A percentile compares a stretch with the other conserved stretches of the same genome.
Conservation (phyloP, 2,797 vertebrate genomes). For the Phrynocephalus vlangalii region DNA sequence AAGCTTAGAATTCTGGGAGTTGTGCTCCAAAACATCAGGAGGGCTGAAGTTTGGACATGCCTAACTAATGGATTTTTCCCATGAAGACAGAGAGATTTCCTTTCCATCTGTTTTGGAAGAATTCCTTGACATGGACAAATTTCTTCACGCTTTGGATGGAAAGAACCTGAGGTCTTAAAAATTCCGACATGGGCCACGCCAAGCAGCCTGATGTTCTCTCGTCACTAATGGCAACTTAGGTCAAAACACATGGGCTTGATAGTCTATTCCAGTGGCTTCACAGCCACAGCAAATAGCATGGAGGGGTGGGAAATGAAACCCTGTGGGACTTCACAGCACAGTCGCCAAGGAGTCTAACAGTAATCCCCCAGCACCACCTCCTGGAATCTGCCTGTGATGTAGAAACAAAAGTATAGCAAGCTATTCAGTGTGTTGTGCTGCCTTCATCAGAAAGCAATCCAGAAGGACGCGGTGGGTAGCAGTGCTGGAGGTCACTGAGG, state of each 20-base stretch:
- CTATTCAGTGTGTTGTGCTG: background rate
- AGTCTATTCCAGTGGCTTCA: background rate
- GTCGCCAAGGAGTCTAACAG: background rate
- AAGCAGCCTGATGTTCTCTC: background rate
- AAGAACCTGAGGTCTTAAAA: background rate
- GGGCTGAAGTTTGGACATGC: no score
- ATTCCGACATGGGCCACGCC: background rate
- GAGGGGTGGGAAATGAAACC: background rate
- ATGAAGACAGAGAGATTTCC: background rate
- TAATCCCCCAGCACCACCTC: slow-evolving; percentile 5
- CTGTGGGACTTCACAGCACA: background rate
- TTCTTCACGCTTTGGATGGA: background rate
- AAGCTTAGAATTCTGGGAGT: no score
- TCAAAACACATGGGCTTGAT: background rate
- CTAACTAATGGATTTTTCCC: background rate
- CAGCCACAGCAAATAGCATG: background rate
- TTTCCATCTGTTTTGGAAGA: background rate
- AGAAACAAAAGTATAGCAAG: slow-evolving; percentile 4
- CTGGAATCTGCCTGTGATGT: background rate
- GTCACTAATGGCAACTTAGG: background rate
- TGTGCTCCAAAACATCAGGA: no score
- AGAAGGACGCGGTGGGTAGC: background rate
- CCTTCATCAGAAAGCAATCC: background rate
- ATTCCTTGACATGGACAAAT: background rate
- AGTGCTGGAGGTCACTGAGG: background rate